Base-by-base conservation (phyloP, 1,140 invertebrate genomes). In the Luehdorfia chinensis region DNA sequence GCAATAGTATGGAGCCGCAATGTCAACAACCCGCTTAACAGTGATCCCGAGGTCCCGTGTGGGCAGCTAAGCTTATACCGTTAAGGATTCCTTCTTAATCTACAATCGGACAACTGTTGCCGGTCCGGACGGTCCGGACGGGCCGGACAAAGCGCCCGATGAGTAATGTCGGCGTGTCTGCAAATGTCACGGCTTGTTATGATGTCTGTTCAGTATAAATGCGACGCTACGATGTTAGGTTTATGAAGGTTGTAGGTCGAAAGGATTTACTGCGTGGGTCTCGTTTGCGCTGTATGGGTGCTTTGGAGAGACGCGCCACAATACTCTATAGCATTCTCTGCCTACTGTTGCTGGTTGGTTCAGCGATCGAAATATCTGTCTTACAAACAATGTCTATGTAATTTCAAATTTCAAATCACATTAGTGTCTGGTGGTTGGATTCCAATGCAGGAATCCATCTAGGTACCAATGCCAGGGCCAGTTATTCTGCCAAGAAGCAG, bases 161-260 rank as follows among this genome's bases (percentile, higher is more conserved):
- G 73, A 80, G 68, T 80, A 69, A 77, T 80, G 68, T 36, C 50
- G 18, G 44, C 44, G 56, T 58, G 69, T 69, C 66, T 55, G 72
- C 74, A 67, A 76, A 75, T 75, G 75, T 75, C 78, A 67, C 51
- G 32, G 57, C 67, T 67, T 53, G 62, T 70, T 71, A 54, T 63
- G 53, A 56, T 50, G 47, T 48, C 36, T 48, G 30, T 52, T 45
- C 31, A 12, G 47, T 31, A 49, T 43, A 34, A 33, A 12, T 30
- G 19, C 25, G 12, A 30, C 36, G 9, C 18, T n/a, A n/a, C n/a
- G 15, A 37, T 31, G 28, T 9, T 32, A 19, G 32, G 25, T 14
- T n/a, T 13, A 9, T 21, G 15, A n/a, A 41, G 37, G 37, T 41
- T 37, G 23, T 14, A 41, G 37, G 37, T 41, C 37, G 18, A 9